phyloP scores from a whole-genome alignment of 2,888 invertebrate genomes.

The Pheosia gnoma region DNA sequence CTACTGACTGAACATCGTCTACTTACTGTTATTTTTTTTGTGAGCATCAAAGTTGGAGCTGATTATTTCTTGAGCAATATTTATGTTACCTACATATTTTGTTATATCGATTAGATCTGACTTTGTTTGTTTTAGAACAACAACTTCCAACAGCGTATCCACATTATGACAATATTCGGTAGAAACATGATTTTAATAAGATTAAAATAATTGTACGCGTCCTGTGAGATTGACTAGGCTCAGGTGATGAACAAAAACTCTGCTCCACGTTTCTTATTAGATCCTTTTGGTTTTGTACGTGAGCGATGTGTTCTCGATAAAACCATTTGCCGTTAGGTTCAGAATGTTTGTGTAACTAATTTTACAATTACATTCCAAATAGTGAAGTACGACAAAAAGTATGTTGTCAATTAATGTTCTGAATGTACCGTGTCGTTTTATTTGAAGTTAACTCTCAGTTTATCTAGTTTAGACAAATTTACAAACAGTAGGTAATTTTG shows the following conservation, averaged over 20 bases:
- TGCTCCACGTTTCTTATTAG: constrained; percentile 55
- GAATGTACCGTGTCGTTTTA: background rate
- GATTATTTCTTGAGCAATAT: constrained; percentile 24
- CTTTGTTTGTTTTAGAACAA: background rate
- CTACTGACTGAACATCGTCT: constrained; percentile 19
- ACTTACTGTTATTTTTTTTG: constrained; percentile 20
- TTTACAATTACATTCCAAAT: background rate
- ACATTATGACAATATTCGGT: constrained; percentile 39
- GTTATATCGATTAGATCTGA: background rate
- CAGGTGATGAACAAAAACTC: constrained; percentile 69
- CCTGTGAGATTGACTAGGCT: constrained; percentile 71
- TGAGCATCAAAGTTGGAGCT: constrained; percentile 17
- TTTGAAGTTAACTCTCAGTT: background rate
- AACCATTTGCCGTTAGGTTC: constrained; percentile 4
- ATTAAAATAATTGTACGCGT: constrained; percentile 82
- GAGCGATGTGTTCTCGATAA: constrained; percentile 50
- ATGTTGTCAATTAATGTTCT: background rate
- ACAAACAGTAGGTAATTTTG: background rate
- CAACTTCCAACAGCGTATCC: constrained; percentile 41
- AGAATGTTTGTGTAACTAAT: background rate
- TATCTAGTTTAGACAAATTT: no score
- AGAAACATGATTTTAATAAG: constrained; percentile 77
- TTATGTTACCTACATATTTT: constrained; percentile 13
- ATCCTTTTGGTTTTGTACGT: constrained; percentile 55
- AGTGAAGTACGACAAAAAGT: no score